Base-by-base conservation (phyloP, 2,113 vertebrate genomes). In the Ammodytes dubius region DNA sequence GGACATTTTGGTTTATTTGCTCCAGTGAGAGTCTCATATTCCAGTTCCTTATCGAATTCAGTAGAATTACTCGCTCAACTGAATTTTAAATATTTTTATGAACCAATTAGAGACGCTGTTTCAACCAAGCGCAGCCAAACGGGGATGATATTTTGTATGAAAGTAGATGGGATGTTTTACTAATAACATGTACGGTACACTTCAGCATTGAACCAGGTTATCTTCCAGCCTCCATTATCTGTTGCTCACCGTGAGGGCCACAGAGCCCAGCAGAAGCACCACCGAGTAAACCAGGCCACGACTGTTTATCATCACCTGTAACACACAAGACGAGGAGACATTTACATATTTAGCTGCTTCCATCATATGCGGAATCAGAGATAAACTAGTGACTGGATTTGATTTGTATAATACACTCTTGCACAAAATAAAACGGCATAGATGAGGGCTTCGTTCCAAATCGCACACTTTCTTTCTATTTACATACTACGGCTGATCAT, bases 231-330 rank as follows among this genome's bases (percentile, higher is more conserved):
- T 57, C 47, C n/a, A 69, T 52, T 8, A 40, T 43, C 1, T 40
- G 69, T 10, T 79, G 95, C 98, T 97, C 94, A 99, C 98, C 0
- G 98, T 99, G 74, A 99, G 96, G 54, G 96, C 97, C 15, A 99
- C 98, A 0, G 98, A 99, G 82, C 97, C 98, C 88, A 99, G 94
- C 65, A 99, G 87, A 91, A 99, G 95, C 61, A 95, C 96, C 88
- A 99, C 97, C 0, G 98, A 99, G 82, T 99, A 99, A 67, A 99
- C 81, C 83, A 99, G 88, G 7, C 98, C 98, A 74, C 95, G 96
- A 87, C 98, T 99, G 94, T 99, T 99, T 87, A 99, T 99, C 90
- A 93, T 96, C 82, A 99, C 97, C 98, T 99, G 90, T 68, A 79
- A 82, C 37, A 80, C 15, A 84, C 19, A 49, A 6, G 53, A 68